These are phyloP conservation scores for Variabilichromis moorii DNA, from an alignment of 2,113 vertebrate species.

Conservation along the genomic window DNA sequence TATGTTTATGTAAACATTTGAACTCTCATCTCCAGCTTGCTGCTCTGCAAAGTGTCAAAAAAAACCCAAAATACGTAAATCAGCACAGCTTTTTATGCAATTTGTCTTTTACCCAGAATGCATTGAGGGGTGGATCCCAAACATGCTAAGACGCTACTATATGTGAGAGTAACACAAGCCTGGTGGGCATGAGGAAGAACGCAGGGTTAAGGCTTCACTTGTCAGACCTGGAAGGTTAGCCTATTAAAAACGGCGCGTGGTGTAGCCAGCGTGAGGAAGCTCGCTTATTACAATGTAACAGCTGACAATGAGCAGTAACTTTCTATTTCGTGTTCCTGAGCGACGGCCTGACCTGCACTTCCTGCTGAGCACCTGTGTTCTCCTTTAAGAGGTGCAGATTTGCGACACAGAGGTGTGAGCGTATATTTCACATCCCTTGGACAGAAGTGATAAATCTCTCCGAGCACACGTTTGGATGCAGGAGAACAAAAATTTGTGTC, in stretches of 20 bases:
- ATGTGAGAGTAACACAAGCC: background rate
- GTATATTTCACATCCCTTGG: background rate
- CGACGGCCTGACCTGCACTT: background rate
- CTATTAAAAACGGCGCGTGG: background rate
- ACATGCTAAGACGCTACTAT: background rate
- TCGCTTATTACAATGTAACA: background rate
- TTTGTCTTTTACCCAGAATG: background rate
- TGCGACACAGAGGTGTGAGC: background rate
- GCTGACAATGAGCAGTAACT: background rate
- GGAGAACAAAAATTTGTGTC: background rate
- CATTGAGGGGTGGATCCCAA: background rate
- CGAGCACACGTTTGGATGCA: background rate
- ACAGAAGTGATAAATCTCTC: slow-evolving; percentile 21
- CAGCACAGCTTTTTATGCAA: background rate
- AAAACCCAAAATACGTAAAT: accelerated
- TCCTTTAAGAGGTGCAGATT: background rate
- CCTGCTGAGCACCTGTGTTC: background rate
- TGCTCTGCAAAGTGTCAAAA: background rate
- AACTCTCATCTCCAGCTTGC: background rate
- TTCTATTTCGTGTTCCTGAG: background rate
- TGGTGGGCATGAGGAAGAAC: background rate
- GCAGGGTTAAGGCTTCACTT: background rate
- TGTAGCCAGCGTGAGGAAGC: background rate
- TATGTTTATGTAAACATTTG: background rate
- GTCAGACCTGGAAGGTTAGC: too few relatives aligned